phyloP scores from a whole-genome alignment of 2,113 vertebrate genomes.

The Sinocyclocheilus anophthalmus region DNA sequence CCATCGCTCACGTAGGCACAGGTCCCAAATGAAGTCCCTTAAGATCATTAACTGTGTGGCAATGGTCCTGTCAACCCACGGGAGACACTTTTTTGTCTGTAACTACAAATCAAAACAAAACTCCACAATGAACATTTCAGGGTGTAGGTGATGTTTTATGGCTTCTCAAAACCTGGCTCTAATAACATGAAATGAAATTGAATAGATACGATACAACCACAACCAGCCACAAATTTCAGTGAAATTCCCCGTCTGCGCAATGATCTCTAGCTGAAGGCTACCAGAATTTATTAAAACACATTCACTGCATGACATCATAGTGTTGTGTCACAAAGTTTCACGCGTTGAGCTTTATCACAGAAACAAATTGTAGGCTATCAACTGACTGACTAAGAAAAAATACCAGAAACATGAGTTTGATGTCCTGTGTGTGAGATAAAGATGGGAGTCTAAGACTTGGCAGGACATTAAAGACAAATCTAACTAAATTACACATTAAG shows the following conservation, averaged over 20 bases:
- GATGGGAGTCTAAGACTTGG: neutral
- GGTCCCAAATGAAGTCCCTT: neutral
- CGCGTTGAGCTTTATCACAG: neutral
- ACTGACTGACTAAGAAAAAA: neutral
- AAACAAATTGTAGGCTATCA: neutral
- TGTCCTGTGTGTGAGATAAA: conserved; percentile 2
- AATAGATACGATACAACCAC: neutral
- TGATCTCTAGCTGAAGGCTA: conserved; percentile 32
- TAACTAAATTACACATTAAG: neutral
- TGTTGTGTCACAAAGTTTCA: conserved; percentile 44
- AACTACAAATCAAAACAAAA: neutral
- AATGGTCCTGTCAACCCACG: neutral
- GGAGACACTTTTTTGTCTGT: neutral
- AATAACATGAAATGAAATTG: neutral
- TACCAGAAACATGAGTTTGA: neutral
- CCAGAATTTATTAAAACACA: neutral
- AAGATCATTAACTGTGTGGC: neutral
- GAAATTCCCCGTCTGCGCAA: neutral
- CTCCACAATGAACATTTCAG: neutral
- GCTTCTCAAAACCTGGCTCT: neutral
- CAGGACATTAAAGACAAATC: neutral
- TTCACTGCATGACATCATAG: conserved; percentile 39
- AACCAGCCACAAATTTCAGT: conserved; percentile 3
- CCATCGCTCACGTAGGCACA: neutral
- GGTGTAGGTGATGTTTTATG: neutral